Evolutionary conservation across 2,113 vertebrate genomes (phyloP).

Genomic region (Otolemur garnettii): DNA sequence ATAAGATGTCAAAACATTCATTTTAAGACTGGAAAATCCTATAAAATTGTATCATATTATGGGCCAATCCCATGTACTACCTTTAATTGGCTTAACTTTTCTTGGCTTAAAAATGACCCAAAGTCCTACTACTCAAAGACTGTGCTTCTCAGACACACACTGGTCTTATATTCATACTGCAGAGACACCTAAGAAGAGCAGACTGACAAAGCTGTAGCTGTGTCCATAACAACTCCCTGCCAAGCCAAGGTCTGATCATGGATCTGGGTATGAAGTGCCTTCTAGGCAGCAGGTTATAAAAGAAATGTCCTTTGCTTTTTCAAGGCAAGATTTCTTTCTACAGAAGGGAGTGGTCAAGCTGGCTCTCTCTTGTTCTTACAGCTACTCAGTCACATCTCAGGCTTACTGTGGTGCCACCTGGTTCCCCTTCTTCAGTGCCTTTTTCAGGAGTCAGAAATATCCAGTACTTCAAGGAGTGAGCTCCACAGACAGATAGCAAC

Average conservation of each 20-base stretch:
- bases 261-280: neutral
- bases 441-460: neutral
- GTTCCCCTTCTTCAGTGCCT: neutral
- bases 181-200: neutral
- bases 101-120: slow-evolving; percentile 44
- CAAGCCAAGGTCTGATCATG: neutral
- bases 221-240: neutral
- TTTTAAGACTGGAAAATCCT: neutral
- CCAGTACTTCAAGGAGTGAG: neutral
- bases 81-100: neutral
- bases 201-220: neutral
- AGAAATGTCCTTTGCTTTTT: neutral
- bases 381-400: neutral
- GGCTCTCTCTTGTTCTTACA: neutral
- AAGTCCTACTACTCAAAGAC: neutral
- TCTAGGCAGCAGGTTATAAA: neutral
- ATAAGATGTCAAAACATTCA: slow-evolving; percentile 11
- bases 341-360: neutral
- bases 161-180: neutral
- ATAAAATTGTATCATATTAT: neutral
- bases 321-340: slow-evolving; percentile 3
- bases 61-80: neutral
- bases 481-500: neutral
- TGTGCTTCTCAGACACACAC: neutral
- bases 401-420: neutral